phyloP scores from a whole-genome alignment of 1,140 invertebrate genomes.

The Drosophila ercepeae region DNA sequence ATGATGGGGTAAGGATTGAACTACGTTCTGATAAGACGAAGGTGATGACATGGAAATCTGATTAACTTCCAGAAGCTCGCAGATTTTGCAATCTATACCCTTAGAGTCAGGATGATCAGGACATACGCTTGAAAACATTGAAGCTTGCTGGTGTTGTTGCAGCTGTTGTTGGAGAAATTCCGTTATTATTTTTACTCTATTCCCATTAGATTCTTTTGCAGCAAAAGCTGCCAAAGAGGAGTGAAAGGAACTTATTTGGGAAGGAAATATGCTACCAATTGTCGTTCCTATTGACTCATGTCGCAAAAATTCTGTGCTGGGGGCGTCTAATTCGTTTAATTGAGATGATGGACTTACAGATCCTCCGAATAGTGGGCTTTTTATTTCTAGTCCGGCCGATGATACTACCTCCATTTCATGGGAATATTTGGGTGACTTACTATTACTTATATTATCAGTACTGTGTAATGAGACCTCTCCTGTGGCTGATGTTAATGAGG shows the following conservation, averaged over 20 bases:
- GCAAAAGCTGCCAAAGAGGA: slow-evolving; percentile 68
- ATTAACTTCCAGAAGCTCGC: slow-evolving; percentile 71
- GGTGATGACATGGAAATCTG: slow-evolving; percentile 63
- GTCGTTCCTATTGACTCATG: slow-evolving; percentile 13
- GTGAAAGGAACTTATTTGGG: slow-evolving; percentile 72
- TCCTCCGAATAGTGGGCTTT: slow-evolving; percentile 11
- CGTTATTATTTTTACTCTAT: slow-evolving; percentile 71
- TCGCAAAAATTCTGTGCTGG: slow-evolving; percentile 63
- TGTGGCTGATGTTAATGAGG: slow-evolving; percentile 37
- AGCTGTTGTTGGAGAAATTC: slow-evolving; percentile 79
- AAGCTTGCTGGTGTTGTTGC: slow-evolving; percentile 55
- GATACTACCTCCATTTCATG: slow-evolving; percentile 19
- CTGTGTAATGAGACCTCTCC: slow-evolving; percentile 49
- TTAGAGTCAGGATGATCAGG: slow-evolving; percentile 76
- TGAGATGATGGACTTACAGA: slow-evolving; percentile 18
- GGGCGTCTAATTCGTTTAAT: slow-evolving; percentile 28
- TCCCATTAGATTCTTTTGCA: slow-evolving; percentile 64
- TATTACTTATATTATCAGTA: slow-evolving; percentile 80
- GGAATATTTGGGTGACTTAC: slow-evolving; percentile 59
- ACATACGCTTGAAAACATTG: slow-evolving; percentile 73
- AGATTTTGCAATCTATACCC: slow-evolving; percentile 77
- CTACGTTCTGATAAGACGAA: slow-evolving; percentile 23
- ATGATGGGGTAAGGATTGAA: slow-evolving; percentile 60
- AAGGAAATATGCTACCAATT: slow-evolving; percentile 28
- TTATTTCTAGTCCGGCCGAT: slow-evolving; percentile 11